A percentile compares a stretch with the other conserved stretches of the same genome.
phyloP scores from a whole-genome alignment of 1,140 invertebrate genomes.

The Macrotrachela quadricornifera region DNA sequence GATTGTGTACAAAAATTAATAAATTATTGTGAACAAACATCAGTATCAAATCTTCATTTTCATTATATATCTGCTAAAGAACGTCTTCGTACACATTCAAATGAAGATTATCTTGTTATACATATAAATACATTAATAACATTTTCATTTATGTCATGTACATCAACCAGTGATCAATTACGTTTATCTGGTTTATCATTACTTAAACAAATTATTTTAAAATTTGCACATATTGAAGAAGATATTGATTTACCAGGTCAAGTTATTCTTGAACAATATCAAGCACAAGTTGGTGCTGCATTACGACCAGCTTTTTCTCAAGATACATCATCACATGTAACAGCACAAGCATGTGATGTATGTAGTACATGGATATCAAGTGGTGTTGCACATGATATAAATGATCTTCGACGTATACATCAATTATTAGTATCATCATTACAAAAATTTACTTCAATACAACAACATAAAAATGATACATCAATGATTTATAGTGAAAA shows the following conservation, averaged over 20 bases:
- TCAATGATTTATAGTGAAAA: conserved; percentile 73
- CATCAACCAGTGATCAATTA: conserved; percentile 79
- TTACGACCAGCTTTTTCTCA: conserved; percentile 78
- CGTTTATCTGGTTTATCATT: conserved; percentile 71
- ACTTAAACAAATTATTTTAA: conserved; percentile 33
- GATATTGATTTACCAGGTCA: conserved; percentile 96
- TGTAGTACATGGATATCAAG: conserved; percentile 96
- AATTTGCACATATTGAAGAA: conserved; percentile 42
- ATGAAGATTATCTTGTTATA: conserved; percentile 60
- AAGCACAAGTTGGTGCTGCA: conserved; percentile 89
- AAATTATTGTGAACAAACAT: conserved; percentile 38
- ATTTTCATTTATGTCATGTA: conserved; percentile 96
- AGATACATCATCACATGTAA: conserved; percentile 88
- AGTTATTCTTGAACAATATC: conserved; percentile 90
- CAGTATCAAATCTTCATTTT: conserved; percentile 1
- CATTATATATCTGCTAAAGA: background rate
- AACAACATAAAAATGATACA: conserved; percentile 32
- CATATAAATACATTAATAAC: conserved; percentile 83
- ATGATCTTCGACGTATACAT: conserved; percentile 79
- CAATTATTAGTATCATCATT: conserved; percentile 82
- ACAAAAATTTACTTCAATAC: conserved; percentile 48
- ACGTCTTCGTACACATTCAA: background rate
- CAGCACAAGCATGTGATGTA: conserved; percentile 76
- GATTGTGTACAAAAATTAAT: conserved; percentile 76
- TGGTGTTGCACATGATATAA: conserved; percentile 81